These are phyloP conservation scores for Chaenogobius annularis DNA, from an alignment of 2,113 vertebrate genomes.

Conservation along the genomic window DNA sequence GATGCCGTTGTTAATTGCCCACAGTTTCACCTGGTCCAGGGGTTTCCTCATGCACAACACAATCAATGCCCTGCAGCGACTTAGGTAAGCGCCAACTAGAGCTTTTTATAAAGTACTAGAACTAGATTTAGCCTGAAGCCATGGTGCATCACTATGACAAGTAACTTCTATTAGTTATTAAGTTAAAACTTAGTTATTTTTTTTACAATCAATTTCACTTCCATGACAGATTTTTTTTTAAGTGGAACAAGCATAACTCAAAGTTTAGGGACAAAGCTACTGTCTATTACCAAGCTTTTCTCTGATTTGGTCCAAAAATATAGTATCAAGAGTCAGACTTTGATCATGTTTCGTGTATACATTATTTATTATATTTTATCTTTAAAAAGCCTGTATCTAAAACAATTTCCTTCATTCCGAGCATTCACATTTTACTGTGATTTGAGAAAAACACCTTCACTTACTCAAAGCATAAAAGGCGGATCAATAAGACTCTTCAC, in stretches of 20 bases:
- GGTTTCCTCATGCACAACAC: slow-evolving; percentile 42
- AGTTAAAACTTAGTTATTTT: not conserved
- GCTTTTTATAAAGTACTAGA: slow-evolving; percentile 13
- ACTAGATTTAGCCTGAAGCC: not conserved
- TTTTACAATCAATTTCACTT: not conserved
- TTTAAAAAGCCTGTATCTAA: too few relatives aligned
- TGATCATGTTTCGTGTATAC: too few relatives aligned
- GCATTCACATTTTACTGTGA: not conserved
- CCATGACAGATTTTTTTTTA: not conserved
- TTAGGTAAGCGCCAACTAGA: slow-evolving; percentile 1
- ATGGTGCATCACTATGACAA: not conserved
- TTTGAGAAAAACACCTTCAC: not conserved
- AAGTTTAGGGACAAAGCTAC: not conserved
- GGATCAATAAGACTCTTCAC: not conserved
- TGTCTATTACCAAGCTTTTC: not conserved
- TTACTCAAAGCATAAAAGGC: not conserved
- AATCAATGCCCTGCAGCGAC: slow-evolving; percentile 8
- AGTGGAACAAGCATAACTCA: not conserved
- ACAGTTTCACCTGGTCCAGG: slow-evolving; percentile 51
- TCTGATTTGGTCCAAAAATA: too few relatives aligned
- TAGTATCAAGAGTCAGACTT: too few relatives aligned
- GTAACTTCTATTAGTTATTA: not conserved
- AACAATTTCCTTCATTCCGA: too few relatives aligned
- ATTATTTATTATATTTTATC: too few relatives aligned
- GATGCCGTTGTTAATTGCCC: slow-evolving; percentile 59